Evolutionary conservation across 2,113 vertebrate genomes (phyloP), one percentile per base, ranked within the genome.

Genomic region (Anarhynchus alexandrinus): DNA sequence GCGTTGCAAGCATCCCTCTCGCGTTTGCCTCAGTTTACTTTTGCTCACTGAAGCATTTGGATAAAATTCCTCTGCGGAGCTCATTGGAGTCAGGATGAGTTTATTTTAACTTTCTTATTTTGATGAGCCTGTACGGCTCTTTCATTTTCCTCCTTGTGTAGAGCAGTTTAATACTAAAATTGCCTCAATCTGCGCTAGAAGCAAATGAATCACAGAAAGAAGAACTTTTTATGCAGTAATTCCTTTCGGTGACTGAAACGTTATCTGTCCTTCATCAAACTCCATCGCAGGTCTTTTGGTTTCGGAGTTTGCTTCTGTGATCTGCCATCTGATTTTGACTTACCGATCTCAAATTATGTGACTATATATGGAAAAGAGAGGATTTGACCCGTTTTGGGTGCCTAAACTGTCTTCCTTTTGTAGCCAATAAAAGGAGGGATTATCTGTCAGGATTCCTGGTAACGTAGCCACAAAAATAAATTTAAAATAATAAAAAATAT

Each of bases 1-100:
- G 5, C 11, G 43, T 22, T n/a, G 34, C 54, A 20, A 71, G 40
- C 25, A 29, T 61, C 19, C 57, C 62, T 78, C 61, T 74, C 4
- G 0, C 1, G 52, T 94, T 94, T 95, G 81, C 95, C 89, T 94
- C 88, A 55, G 89, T 94, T 97, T 94, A 79, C 91, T 95, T 91
- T 21, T 93, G 66, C 66, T 94, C 29, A 22, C 54, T 91, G 94
- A 77, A 82, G 90, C 88, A 38, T 92, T 94, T 79, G 65, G 70
- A 49, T 94, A 29, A 80, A 79, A 87, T 91, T 82, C 36, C 61
- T 91, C 29, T n/a, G 27, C 74, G 78, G 57, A 87, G 40, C 81
- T 94, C 62, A 6, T 3, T 87, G 83, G 49, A 97, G 66, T 82
- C 83, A 76, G 57, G 88, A 61, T 71, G 13, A 82, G 58, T 94